These are phyloP conservation scores for Harpalus rufipes DNA, from an alignment of 2,888 invertebrate genomes.

Conservation along the genomic window DNA sequence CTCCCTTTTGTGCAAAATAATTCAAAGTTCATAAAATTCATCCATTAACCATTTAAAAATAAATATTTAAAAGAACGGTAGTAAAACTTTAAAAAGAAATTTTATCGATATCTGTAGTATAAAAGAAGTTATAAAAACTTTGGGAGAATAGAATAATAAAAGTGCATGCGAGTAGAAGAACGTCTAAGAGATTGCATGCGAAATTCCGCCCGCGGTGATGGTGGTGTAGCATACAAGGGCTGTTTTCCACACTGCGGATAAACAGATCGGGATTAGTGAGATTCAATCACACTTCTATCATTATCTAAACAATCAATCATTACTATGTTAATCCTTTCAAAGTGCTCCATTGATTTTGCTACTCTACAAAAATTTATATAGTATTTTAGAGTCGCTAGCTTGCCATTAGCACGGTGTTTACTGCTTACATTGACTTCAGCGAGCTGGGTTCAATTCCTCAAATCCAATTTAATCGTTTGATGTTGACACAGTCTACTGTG, in stretches of 20 bases:
- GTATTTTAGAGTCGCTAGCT: background rate
- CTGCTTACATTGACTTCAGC: background rate
- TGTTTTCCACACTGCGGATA: constrained; percentile 34
- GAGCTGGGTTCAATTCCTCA: background rate
- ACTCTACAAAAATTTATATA: background rate
- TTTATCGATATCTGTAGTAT: constrained; percentile 55
- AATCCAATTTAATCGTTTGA: background rate
- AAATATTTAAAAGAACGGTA: constrained; percentile 49
- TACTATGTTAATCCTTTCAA: constrained; percentile 44
- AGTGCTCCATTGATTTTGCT: constrained; percentile 36
- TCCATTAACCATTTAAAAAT: constrained; percentile 39
- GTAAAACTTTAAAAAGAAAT: constrained; percentile 40
- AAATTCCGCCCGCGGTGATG: background rate
- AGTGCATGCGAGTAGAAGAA: constrained; percentile 38
- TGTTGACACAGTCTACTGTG: background rate
- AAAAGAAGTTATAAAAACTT: constrained; percentile 54
- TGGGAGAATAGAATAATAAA: constrained; percentile 48
- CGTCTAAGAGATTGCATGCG: background rate
- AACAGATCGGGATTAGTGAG: constrained; percentile 37
- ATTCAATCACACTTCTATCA: constrained; percentile 44
- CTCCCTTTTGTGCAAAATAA: constrained; percentile 2
- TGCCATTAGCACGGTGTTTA: background rate
- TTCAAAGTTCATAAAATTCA: background rate
- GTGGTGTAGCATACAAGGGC: background rate
- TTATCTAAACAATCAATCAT: constrained; percentile 51